Conservation (phyloP, 1,140 invertebrate genomes). For the Drosophila miranda region DNA sequence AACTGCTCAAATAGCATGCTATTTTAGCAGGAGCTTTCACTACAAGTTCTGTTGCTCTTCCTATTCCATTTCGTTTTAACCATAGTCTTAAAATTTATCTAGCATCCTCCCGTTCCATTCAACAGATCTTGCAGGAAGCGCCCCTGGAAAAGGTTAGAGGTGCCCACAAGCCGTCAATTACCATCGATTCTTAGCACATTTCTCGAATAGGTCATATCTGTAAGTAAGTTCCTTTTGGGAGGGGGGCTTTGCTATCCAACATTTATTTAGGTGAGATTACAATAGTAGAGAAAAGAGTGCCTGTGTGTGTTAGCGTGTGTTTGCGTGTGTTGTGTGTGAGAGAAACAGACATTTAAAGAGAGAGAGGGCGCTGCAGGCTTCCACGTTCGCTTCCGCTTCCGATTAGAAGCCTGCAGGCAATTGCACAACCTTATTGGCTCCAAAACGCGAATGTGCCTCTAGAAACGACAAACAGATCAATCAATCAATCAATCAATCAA, state of each 20-base stretch:
- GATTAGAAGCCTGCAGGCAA: constrained; percentile 49
- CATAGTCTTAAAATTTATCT: neutral
- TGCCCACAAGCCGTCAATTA: constrained; percentile 42
- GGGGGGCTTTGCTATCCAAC: constrained; percentile 33
- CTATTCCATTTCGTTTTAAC: neutral
- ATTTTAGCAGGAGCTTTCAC: neutral
- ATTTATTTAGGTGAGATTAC: constrained; percentile 35
- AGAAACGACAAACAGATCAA: constrained; percentile 52
- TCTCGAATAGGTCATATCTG: constrained; percentile 32
- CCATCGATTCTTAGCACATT: constrained; percentile 31
- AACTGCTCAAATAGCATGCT: too few species aligned
- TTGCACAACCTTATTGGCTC: constrained; percentile 76
- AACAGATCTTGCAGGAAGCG: constrained; percentile 6
- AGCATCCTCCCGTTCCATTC: neutral
- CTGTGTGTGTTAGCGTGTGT: constrained; percentile 28
- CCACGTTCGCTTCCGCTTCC: constrained; percentile 6
- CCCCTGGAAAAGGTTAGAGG: neutral
- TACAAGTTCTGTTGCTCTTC: constrained; percentile 1
- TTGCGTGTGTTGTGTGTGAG: constrained; percentile 29
- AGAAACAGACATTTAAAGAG: constrained; percentile 73
- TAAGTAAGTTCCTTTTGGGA: constrained; percentile 10
- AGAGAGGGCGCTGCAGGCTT: constrained; percentile 59
- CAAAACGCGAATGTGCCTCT: constrained; percentile 68
- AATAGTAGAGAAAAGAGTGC: constrained; percentile 12
- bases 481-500: constrained; percentile 11